Evolutionary conservation across 2,888 invertebrate genomes (phyloP), one percentile per base, ranked within the genome.

Genomic region (Crossocerus cetratus): DNA sequence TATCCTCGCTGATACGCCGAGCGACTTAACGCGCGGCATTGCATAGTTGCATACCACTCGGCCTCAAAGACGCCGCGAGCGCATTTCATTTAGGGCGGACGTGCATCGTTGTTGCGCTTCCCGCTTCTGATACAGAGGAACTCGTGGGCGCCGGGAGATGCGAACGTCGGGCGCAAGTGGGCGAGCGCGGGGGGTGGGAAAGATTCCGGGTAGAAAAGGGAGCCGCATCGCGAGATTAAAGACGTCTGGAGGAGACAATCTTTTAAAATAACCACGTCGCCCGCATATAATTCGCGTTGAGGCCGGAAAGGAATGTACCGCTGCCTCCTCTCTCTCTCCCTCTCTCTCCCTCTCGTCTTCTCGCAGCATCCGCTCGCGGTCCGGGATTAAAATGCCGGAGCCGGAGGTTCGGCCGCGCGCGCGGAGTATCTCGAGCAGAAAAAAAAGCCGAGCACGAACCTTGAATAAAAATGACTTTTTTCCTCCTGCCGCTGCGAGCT

Each of bases 231-330:
- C 62, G 73, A 80, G 83, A 84, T 82, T 84, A 81, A 82, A 84
- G 83, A 78, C 77, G 78, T 78, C 73, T 71, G 74, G 49, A 54
- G 69, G 64, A 77, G 82, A 83, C 78, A 83, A 82, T 84, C 81
- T 83, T 83, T 83, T 83, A 83, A 83, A 80, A 84, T 83, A 84
- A 83, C 74, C 69, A 69, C 66, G 81, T 68, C 79, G 66, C 64
- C 67, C 65, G 80, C 64, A 55, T 59, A 70, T 82, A 83, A 83
- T 83, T 80, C 71, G 73, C 76, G 74, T 65, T 63, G 56, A 61
- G 58, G 69, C 69, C 74, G 57, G 57, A 74, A 74, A 56, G 59
- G 62, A 60, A 65, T 61, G 60, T 42, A 54, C 57, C 23, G 45
- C 44, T 56, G 32, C 45, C n/a, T n/a, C 54, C 44, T 42, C 23